Evolutionary conservation across 2,797 vertebrate species (phyloP), one percentile per base, ranked within the genome.

Genomic region (Sebastes jordani): DNA sequence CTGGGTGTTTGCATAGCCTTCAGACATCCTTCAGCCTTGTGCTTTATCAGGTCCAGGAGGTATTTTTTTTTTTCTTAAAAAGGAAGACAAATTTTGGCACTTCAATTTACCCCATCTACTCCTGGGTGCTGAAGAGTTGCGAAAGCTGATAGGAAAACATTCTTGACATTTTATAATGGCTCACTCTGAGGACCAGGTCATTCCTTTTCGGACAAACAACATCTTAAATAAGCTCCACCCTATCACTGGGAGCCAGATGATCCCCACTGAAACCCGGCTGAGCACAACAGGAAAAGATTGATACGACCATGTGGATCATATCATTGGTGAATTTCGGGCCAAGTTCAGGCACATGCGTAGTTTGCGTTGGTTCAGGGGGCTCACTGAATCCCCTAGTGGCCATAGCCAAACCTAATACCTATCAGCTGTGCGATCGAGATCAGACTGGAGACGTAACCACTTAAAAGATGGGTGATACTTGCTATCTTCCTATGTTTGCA

Each of bases 81-180:
- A 29, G 8, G 11, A 55, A 56, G 23, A 54, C 34, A 75, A 73
- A 76, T 38, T 23, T 82, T 77, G 58, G 27, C 70, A 75, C 71
- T 84, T 86, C 69, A 76, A 46, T 89, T 88, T 81, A n/a, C 32
- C 59, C 67, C 62, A 76, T 86, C 84, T 68, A 58, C 60, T 78
- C 58, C 70, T 23, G 72, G 80, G 29, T 69, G 49, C 82, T 58
- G 29, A 10, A 65, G 56, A 83, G 78, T 74, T 78, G 76, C 71
- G 42, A 78, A 72, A 77, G 66, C 66, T 63, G 80, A 86, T 76
- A 86, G 69, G 76, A 83, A 88, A 90, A 74, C 77, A 83, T 66
- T 55, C 64, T 64, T 71, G 70, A 80, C 73, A 79, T 80, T 52
- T 66, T 82, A 69, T 80, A 65, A 85, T 76, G 71, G 63, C 64